These are phyloP conservation scores for Gonatopus flavifemur DNA, from an alignment of 1,140 invertebrate genomes.

Conservation along the genomic window DNA sequence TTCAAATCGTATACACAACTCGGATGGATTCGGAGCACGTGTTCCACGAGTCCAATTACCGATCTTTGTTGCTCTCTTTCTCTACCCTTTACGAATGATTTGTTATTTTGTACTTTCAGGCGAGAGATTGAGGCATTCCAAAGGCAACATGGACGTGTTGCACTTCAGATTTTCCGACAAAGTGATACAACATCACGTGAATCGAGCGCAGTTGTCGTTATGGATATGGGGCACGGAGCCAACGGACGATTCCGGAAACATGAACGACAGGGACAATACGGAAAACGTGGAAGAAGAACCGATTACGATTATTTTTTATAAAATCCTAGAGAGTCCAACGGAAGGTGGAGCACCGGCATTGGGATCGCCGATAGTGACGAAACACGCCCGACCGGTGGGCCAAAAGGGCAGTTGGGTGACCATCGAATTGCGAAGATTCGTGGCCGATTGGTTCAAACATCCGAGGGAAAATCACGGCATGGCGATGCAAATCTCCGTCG, in stretches of 20 bases:
- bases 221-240: slow-evolving; percentile 52
- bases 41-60: too few species aligned
- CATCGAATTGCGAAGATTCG: slow-evolving; percentile 74
- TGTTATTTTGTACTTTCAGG: slow-evolving; percentile 46
- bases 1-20: too few species aligned
- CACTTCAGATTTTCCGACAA: slow-evolving; percentile 65
- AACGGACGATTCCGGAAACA: slow-evolving; percentile 13
- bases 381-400: slow-evolving; percentile 44
- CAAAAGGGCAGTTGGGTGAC: slow-evolving; percentile 70
- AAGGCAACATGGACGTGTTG: slow-evolving; percentile 53
- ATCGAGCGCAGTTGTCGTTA: slow-evolving; percentile 59
- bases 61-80: too few species aligned
- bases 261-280: slow-evolving; percentile 12
- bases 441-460: slow-evolving; percentile 74
- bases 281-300: slow-evolving; percentile 29
- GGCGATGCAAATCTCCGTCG: slow-evolving; percentile 64
- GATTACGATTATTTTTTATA: slow-evolving; percentile 50
- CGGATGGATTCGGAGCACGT: too few species aligned
- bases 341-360: slow-evolving; percentile 38
- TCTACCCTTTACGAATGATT: too few species aligned
- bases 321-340: slow-evolving; percentile 42
- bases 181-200: slow-evolving; percentile 58
- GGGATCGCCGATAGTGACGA: slow-evolving; percentile 48
- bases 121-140: slow-evolving; percentile 56
- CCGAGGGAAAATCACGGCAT: slow-evolving; percentile 74